These are phyloP conservation scores for Monochamus saltuarius DNA, from an alignment of 1,140 invertebrate genomes.

Conservation along the genomic window DNA sequence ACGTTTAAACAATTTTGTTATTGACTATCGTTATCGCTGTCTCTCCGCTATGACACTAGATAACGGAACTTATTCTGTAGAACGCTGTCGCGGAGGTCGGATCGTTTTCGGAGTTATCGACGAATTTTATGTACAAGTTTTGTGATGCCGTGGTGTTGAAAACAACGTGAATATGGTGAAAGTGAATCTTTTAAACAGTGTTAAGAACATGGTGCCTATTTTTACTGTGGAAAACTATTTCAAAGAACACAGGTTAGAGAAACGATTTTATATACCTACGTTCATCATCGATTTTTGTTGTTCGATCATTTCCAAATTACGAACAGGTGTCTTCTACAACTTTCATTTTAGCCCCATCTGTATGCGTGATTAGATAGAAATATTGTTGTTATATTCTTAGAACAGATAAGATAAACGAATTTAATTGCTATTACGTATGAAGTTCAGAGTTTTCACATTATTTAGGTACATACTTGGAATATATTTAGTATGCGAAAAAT, in stretches of 20 bases:
- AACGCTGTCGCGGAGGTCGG: background rate
- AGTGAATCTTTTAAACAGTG: constrained; percentile 11
- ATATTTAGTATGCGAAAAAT: too few relatives aligned
- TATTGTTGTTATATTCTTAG: too few relatives aligned
- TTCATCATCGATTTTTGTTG: background rate
- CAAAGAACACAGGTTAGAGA: constrained; percentile 10
- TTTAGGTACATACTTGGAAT: too few relatives aligned
- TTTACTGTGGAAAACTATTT: constrained; percentile 17
- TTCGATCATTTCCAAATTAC: background rate
- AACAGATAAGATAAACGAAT: too few relatives aligned
- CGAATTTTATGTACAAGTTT: background rate
- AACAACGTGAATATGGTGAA: constrained; percentile 12
- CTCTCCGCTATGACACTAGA: constrained; percentile 5
- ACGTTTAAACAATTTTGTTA: background rate
- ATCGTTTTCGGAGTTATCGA: background rate
- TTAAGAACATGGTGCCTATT: constrained; percentile 10
- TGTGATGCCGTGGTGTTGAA: background rate
- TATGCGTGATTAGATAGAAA: too few relatives aligned
- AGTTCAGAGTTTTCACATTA: too few relatives aligned
- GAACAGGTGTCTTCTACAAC: too few relatives aligned
- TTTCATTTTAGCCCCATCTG: too few relatives aligned
- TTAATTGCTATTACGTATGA: too few relatives aligned
- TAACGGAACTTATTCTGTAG: constrained; percentile 8
- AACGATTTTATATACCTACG: background rate
- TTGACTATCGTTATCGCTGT: constrained; percentile 6